Evolutionary conservation across 2,797 vertebrate genomes (phyloP), one percentile per base, ranked within the genome.

Genomic region (Telmatherina bonti): DNA sequence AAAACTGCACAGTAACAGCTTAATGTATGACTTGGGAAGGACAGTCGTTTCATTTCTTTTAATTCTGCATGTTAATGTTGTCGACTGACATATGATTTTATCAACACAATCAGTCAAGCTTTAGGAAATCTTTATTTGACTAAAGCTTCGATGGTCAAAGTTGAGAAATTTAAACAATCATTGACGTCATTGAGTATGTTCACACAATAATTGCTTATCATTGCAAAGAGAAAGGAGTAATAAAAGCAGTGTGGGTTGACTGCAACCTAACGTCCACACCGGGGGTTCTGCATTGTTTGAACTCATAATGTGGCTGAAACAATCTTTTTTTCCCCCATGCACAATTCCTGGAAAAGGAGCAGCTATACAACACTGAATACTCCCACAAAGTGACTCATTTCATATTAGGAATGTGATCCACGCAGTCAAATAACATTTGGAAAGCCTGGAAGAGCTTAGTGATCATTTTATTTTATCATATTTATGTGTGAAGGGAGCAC

Each of bases 311-410:
- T 6, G 18, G 9, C 24, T 16, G 20, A 49, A 53, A n/a, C 33
- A 36, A 45, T 5, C 38, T 41, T 41, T 41, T 33, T 20, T 53
- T 27, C 24, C 15, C 24, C 15, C 26, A 20, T 16, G 20, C n/a
- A 30, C 54, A 49, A 20, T 60, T 63, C 68, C 68, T 47, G 43
- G 29, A 57, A 63, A 63, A 38, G 18, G 8, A 43, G 20, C 47
- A 22, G 24, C 26, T 36, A 13, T 15, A 20, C 15, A 31, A 41
- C 13, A 26, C 15, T 8, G 57, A 16, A 31, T 20, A 18, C 5
- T 5, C 16, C 12, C 31, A 24, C 15, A 49, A 51, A 72, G 15
- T 12, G 18, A 51, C 35, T 51, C 8, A 36, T 26, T 26, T 27
- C 18, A 38, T 33, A 56, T 30, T 55, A 16, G n/a, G 63, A 56